Evolutionary conservation across 2,888 invertebrate genomes (phyloP), one percentile per base, ranked within the genome.

Genomic region (Xanthorhoe designata): DNA sequence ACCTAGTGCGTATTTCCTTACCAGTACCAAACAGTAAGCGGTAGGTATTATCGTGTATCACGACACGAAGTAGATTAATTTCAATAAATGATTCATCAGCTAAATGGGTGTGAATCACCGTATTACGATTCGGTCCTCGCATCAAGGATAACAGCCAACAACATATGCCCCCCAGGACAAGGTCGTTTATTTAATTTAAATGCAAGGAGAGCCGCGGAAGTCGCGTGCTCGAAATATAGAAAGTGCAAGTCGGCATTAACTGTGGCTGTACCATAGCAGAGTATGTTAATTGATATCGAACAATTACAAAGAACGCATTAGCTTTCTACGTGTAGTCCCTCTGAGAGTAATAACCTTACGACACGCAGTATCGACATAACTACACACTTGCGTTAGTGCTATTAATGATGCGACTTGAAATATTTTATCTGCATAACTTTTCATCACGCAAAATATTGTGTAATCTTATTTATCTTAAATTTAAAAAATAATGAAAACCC

Each of bases 231-330:
- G 79, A 78, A 83, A 80, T 72, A 85, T 89, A 89, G 91, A 91
- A 91, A 91, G 90, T 89, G 88, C 83, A 88, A 89, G 89, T 88
- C 78, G 75, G 79, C 79, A 81, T 7, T 85, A 72, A 80, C 73
- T 74, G 80, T 79, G 76, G 80, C 75, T 74, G 70, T 78, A 78
- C 85, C 83, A 85, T 86, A 81, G 81, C 85, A 79, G 76, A 79
- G 78, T 85, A 84, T 86, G 86, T 84, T 89, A 89, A 89, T 88
- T 88, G 85, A 82, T 83, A 86, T 86, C 82, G 64, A 82, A 81
- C 84, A 88, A 87, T 88, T 87, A 88, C 80, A 70, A 54, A 61
- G 53, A 58, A 53, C 54, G 53, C 53, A 54, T 59, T 50, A 42
- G 76, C 83, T 83, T 83, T 82, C 83, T 82, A 81, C 76, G 66